Evolutionary conservation across 2,888 invertebrate genomes (phyloP), one percentile per base, ranked within the genome.

Genomic region (Sycophila texana): DNA sequence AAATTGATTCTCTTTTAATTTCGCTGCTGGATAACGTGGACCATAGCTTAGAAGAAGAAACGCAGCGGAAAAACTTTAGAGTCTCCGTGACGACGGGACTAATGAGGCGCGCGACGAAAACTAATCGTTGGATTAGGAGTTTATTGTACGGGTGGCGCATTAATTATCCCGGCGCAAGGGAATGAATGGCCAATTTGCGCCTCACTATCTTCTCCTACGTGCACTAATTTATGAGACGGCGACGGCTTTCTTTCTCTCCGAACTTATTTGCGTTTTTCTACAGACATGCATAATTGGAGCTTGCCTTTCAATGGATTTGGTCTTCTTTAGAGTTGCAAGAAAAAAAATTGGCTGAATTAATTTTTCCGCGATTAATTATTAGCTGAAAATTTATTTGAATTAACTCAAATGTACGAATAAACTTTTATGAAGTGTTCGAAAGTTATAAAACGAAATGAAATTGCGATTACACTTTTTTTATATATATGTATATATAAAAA

Each of bases 61-160:
- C 13, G 14, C 58, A 5, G 14, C 13, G 22, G 20, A 26, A 60
- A 22, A 60, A 22, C 22, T 26, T 60, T 16, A 22, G 22, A 4
- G 22, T 60, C 63, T 4, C 16, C 20, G 53, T 55, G 13, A 68
- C 58, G 7, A 53, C 30, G 12, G 22, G 47, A n/a, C 18, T 60
- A 67, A 72, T 73, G 78, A 78, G 67, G 16, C 70, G 61, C 49
- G 49, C 26, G 74, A 67, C 67, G 71, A 73, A 77, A 81, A 81
- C 74, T 81, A 81, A 81, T 74, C 75, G 74, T 7, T 67, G 74
- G 81, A 81, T 81, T 81, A 78, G 61, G 30, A 12, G n/a, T 53
- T 72, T 51, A 68, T 81, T 77, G 77, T 77, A 26, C 49, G 49
- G 16, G 5, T 18, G 18, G 65, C 51, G 61, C 68, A 68, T 80